Evolutionary conservation across 1,140 invertebrate species (phyloP), one percentile per base, ranked within the genome.

Genomic region (Cydia splendana): DNA sequence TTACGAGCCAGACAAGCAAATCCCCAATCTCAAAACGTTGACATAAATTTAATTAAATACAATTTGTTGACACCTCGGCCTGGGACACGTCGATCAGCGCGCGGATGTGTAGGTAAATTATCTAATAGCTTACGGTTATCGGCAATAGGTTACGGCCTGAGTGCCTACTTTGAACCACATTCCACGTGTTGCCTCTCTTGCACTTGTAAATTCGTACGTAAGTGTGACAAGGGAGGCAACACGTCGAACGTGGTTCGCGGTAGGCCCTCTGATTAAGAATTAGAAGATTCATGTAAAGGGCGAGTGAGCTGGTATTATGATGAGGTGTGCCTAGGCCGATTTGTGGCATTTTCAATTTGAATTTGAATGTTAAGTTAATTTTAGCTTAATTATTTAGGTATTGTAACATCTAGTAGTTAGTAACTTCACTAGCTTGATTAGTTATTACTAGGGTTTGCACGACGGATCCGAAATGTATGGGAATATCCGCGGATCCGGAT

Each of bases 41-140:
- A 71, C 67, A 71, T 71, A 71, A 71, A 71, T 71, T 71, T 71
- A 71, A 71, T 71, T 71, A 71, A 71, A 71, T 71, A 71, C 67
- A 71, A 71, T 71, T 71, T 71, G 67, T 71, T 71, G 67, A 45
- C 67, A 71, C 67, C n/a, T 45, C 67, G 30, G 30, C 34, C 30
- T 38, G 67, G 67, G 67, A 71, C 67, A 13, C 34, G 67, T 71
- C 67, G 38, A 71, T 71, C 67, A 38, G 30, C 13, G 30, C 38
- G 30, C n/a, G 67, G 65, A 67, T 71, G 20, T 71, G 67, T 38
- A n/a, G n/a, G n/a, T n/a, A 71, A 71, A 71, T 71, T 42, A 71
- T 71, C n/a, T 69, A 67, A 67, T 67, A 34, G 65, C 65, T 67
- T 12, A 69, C 15, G 65, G 65, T 38, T 69, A 69, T 38, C 34